These are phyloP conservation scores for Delichon dasypus DNA, from an alignment of 2,797 vertebrate species.

Conservation along the genomic window DNA sequence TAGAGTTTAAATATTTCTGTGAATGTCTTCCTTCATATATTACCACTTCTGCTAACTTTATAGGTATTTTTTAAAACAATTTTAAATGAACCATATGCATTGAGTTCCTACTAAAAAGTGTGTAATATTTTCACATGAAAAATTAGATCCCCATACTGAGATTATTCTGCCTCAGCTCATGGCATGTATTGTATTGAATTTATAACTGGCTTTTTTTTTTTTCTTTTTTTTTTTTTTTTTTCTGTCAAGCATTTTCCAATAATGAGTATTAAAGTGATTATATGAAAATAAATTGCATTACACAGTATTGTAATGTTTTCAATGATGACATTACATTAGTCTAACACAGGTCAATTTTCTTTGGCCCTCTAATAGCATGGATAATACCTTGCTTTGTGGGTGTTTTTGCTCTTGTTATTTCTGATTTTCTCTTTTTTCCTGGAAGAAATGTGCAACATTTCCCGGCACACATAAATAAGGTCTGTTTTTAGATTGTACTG, in stretches of 20 bases:
- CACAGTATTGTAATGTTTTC: slow-evolving; percentile 62
- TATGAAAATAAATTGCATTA: slow-evolving; percentile 69
- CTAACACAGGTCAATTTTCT: slow-evolving; percentile 65
- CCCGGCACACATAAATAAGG: slow-evolving; percentile 71
- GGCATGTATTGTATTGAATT: slow-evolving; percentile 35
- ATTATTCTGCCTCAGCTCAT: slow-evolving; percentile 12
- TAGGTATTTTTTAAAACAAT: background rate
- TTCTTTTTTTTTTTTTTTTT: slow-evolving; percentile 13
- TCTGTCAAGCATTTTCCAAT: slow-evolving; percentile 58
- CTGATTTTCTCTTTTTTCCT: slow-evolving; percentile 61
- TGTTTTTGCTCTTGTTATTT: slow-evolving; percentile 62
- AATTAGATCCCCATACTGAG: background rate
- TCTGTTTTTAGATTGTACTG: slow-evolving; percentile 57
- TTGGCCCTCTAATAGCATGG: slow-evolving; percentile 50
- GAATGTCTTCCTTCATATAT: background rate
- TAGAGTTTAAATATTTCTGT: background rate
- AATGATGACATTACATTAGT: slow-evolving; percentile 63
- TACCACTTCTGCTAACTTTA: background rate
- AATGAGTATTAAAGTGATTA: slow-evolving; percentile 70
- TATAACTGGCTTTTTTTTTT: background rate
- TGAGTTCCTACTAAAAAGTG: background rate
- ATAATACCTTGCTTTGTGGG: slow-evolving; percentile 51
- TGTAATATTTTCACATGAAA: background rate
- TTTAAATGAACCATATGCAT: background rate
- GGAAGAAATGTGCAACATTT: slow-evolving; percentile 71